Evolutionary conservation across 2,888 invertebrate species (phyloP).

Genomic region (Parascotia fuliginaria): DNA sequence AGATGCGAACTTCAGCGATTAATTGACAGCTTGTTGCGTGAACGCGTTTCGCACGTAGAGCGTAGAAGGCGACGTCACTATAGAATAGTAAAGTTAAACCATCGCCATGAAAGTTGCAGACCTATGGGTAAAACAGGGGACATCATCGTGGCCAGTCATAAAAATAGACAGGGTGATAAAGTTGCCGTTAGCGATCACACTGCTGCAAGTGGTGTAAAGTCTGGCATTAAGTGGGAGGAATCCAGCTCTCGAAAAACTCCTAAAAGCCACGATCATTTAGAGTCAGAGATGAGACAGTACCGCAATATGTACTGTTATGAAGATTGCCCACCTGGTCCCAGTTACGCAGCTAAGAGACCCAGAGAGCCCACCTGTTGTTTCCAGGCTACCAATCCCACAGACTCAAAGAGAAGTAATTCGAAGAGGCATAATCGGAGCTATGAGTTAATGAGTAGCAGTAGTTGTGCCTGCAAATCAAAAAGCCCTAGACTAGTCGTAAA

Average conservation of each 20-base stretch:
- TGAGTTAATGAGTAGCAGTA: conserved; percentile 60
- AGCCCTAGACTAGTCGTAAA: conserved; percentile 68
- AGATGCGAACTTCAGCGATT: conserved; percentile 74
- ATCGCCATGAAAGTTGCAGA: conserved; percentile 73
- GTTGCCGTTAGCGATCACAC: conserved; percentile 59
- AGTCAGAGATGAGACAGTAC: conserved; percentile 48
- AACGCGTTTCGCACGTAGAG: conserved; percentile 77
- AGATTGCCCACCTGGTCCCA: conserved; percentile 70
- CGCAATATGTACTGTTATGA: conserved; percentile 50
- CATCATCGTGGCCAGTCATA: conserved; percentile 80
- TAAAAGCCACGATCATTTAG: conserved; percentile 62
- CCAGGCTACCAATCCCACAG: conserved; percentile 56
- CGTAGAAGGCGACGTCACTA: conserved; percentile 77
- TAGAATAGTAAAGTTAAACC: conserved; percentile 76
- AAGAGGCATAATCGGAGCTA: conserved; percentile 27
- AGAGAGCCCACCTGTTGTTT: conserved; percentile 70
- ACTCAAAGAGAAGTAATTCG: conserved; percentile 37
- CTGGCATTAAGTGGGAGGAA: conserved; percentile 54
- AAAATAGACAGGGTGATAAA: conserved; percentile 65
- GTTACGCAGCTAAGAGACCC: conserved; percentile 52
- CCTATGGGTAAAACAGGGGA: conserved; percentile 78
- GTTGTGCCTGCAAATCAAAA: conserved; percentile 54
- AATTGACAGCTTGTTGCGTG: conserved; percentile 74
- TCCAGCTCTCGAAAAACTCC: conserved; percentile 50
- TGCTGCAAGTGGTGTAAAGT: conserved; percentile 52